A percentile compares a stretch with the other conserved stretches of the same genome.
Evolutionary conservation across 2,797 vertebrate species (phyloP).

Genomic region (Stomatorhinus walkeri): DNA sequence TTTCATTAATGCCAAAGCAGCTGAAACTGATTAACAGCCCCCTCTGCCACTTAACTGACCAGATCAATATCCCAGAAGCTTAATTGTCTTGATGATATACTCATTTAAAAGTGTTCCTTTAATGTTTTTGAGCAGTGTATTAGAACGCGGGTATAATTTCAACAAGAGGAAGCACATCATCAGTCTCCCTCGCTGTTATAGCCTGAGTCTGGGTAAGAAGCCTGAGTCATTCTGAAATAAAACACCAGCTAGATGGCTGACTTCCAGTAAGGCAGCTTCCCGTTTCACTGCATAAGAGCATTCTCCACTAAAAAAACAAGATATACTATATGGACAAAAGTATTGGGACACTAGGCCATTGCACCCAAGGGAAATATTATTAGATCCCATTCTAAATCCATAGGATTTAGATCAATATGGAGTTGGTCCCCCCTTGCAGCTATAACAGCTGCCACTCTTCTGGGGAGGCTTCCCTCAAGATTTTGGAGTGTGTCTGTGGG

Average conservation of each 20-base stretch:
- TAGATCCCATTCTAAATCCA: background rate
- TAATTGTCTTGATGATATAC: background rate
- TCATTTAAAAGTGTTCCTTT: background rate
- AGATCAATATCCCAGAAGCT: background rate
- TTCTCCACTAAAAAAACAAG: background rate
- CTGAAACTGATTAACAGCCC: background rate
- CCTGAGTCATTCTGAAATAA: background rate
- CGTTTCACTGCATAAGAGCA: background rate
- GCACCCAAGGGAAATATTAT: background rate
- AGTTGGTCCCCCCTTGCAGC: background rate
- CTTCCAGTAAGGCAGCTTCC: background rate
- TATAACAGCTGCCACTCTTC: background rate
- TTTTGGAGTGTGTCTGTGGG: background rate
- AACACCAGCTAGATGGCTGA: background rate
- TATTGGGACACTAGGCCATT: background rate
- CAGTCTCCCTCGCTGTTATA: background rate
- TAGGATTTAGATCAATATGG: background rate
- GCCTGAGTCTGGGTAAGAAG: background rate
- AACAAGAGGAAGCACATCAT: background rate
- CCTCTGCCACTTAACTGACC: background rate
- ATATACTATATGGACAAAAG: background rate
- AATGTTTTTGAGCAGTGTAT: background rate
- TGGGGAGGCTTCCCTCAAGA: background rate
- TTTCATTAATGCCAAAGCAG: background rate
- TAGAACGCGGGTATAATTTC: background rate